Evolutionary conservation across 1,140 invertebrate species (phyloP).

Genomic region (Anoplolepis gracilipes): DNA sequence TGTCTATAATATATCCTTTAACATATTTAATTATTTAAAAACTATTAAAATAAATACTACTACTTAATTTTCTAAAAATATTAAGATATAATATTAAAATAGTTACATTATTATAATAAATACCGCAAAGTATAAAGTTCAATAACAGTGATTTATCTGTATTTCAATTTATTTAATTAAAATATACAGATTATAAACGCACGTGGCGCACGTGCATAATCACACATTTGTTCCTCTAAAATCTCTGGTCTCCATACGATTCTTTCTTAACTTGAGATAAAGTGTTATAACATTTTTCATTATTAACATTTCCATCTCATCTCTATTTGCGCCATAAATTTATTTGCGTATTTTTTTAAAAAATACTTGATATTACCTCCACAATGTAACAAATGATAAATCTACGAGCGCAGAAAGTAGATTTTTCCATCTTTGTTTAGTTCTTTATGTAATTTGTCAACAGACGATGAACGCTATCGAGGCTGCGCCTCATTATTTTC

Average conservation of each 20-base stretch:
- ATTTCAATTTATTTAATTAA: slow-evolving; percentile 80
- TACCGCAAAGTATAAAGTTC: not conserved
- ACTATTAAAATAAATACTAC: not conserved
- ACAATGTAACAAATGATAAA: slow-evolving; percentile 67
- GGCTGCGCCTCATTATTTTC: slow-evolving; percentile 45
- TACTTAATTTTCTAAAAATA: not conserved
- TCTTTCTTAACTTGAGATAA: slow-evolving; percentile 74
- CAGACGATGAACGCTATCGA: slow-evolving; percentile 67
- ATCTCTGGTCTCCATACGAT: slow-evolving; percentile 27
- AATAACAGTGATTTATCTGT: slow-evolving; percentile 32
- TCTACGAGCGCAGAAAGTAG: slow-evolving; percentile 57
- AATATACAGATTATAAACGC: slow-evolving; percentile 80
- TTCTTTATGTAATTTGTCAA: slow-evolving; percentile 28
- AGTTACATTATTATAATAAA: not conserved
- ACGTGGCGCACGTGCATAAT: slow-evolving; percentile 58
- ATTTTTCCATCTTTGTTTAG: slow-evolving; percentile 30
- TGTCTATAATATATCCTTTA: not conserved
- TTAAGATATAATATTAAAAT: not conserved
- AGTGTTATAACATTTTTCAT: slow-evolving; percentile 61
- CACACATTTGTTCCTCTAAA: slow-evolving; percentile 78
- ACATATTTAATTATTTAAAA: not conserved
- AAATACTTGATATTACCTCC: slow-evolving; percentile 69
- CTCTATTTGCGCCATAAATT: slow-evolving; percentile 51
- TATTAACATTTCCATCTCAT: slow-evolving; percentile 24
- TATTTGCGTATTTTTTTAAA: slow-evolving; percentile 57